Evolutionary conservation across 2,113 vertebrate genomes (phyloP), one percentile per base, ranked within the genome.

Genomic region (Leucopternis melanops): DNA sequence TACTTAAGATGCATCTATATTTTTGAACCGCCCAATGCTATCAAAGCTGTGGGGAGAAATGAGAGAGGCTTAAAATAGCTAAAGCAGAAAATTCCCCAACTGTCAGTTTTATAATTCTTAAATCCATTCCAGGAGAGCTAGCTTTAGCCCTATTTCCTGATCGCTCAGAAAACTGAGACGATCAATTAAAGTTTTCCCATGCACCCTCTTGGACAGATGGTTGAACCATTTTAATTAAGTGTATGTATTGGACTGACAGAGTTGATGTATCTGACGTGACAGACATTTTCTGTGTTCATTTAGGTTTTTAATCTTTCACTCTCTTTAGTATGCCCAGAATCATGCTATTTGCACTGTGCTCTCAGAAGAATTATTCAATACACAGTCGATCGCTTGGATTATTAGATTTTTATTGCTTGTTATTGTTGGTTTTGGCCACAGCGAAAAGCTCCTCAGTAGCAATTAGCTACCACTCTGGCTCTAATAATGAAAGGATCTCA

Each of bases 181-280:
- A 95, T 95, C 94, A 95, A 94, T 96, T 94, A 86, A 90, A 95
- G 94, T 90, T 97, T 94, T 88, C 95, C 84, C 79, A 83, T 87
- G 96, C 89, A 95, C 96, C 81, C 93, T 90, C 75, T 94, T 82
- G 95, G 94, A 96, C 97, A 97, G 97, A 97, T 96, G 97, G 97
- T 88, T 95, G 92, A 96, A 75, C 93, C 91, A 89, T 95, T 96
- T 97, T 97, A 97, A 98, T 97, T 97, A 98, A 97, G 94, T 95
- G 78, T 84, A 87, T 92, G 85, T 77, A 96, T 93, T 96, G 96
- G 96, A 92, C 91, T 91, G 84, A 79, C 87, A 84, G 93, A 94
- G 95, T 93, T 95, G 92, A 92, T 96, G 52, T 81, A 95, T 94
- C 78, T 91, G 91, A 97, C 70, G 11, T 67, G 93, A 97, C 97